phyloP scores from a whole-genome alignment of 2,797 vertebrate species.

The Tauraco hartlaubi region DNA sequence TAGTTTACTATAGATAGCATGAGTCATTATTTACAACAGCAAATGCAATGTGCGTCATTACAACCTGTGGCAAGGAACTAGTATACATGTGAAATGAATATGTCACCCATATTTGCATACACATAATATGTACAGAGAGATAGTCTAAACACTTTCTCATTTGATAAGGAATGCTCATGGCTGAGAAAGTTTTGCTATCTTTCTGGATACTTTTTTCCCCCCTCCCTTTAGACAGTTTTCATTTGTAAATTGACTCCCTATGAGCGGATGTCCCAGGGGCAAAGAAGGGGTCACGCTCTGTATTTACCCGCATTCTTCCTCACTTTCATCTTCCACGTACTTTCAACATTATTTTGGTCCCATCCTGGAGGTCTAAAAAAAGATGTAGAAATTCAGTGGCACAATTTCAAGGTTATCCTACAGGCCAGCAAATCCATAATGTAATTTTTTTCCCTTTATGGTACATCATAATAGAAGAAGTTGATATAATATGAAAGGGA shows the following conservation, averaged over 20 bases:
- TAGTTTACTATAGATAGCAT: neutral
- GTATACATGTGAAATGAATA: neutral
- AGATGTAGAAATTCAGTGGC: slow-evolving; percentile 41
- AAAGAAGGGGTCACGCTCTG: slow-evolving; percentile 31
- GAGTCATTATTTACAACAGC: neutral
- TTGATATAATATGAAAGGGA: slow-evolving; percentile 24
- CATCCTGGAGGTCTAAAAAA: slow-evolving; percentile 43
- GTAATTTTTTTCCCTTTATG: slow-evolving; percentile 53
- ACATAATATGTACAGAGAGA: neutral
- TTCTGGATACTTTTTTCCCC: neutral
- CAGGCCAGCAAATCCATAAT: slow-evolving; percentile 62
- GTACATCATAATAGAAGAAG: slow-evolving; percentile 32
- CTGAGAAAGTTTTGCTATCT: neutral
- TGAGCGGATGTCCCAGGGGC: neutral
- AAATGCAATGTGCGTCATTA: neutral
- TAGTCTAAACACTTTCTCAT: neutral
- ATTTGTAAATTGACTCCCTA: slow-evolving; percentile 28
- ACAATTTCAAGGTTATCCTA: slow-evolving; percentile 74
- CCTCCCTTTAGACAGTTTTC: neutral
- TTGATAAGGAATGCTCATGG: neutral
- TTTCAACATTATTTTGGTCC: slow-evolving; percentile 65
- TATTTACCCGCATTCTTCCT: slow-evolving; percentile 40
- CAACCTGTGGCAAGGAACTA: neutral
- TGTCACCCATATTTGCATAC: neutral
- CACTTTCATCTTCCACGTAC: slow-evolving; percentile 12